phyloP scores from a whole-genome alignment of 2,113 vertebrate species.

The Garra rufa region DNA sequence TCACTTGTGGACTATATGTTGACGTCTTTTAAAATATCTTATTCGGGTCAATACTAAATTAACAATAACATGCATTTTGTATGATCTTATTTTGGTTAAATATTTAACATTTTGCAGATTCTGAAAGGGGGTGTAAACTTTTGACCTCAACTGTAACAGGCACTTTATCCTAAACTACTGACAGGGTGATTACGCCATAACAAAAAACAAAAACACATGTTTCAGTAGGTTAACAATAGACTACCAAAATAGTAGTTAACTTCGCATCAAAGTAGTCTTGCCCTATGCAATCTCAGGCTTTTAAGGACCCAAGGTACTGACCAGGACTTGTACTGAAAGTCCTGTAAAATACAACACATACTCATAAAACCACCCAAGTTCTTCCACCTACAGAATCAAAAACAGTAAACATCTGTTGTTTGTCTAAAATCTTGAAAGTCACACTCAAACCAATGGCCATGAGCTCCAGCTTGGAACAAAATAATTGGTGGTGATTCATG shows the following conservation, averaged over 20 bases:
- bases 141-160: too few relatives aligned
- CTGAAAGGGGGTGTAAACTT: too few relatives aligned
- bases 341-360: not conserved
- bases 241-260: not conserved
- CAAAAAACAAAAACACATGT: too few relatives aligned
- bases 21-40: too few relatives aligned
- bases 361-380: not conserved
- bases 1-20: too few relatives aligned
- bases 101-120: too few relatives aligned
- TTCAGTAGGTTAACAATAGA: not conserved
- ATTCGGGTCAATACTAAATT: too few relatives aligned
- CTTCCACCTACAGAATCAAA: not conserved
- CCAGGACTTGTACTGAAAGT: not conserved
- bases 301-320: not conserved
- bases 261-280: not conserved
- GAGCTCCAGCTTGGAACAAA: not conserved
- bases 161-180: not conserved
- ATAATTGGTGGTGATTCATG: not conserved
- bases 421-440: not conserved
- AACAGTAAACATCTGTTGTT: not conserved
- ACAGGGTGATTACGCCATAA: too few relatives aligned
- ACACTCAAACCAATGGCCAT: not conserved
- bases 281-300: not conserved
- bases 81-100: too few relatives aligned
- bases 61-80: too few relatives aligned